Percentiles rank a stretch among this genome's conserved stretches.
phyloP scores from a whole-genome alignment of 2,888 invertebrate genomes.

The Mongoloraphidia duomilia region DNA sequence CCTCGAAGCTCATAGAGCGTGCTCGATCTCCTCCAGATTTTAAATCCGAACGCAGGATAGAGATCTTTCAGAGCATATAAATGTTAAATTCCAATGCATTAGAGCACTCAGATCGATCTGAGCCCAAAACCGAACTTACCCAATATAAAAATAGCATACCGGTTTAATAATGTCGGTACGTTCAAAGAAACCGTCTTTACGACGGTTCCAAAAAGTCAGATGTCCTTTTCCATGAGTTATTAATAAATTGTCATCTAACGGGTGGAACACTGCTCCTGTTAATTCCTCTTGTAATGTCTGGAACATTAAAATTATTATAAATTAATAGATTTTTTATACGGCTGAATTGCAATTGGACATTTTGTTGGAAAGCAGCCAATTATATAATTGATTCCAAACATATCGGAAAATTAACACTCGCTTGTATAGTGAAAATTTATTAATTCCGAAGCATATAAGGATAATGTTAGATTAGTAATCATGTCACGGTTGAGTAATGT shows the following conservation, averaged over 20 bases:
- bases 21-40: too few relatives aligned
- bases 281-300: slow-evolving; percentile 82
- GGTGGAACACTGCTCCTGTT: slow-evolving; percentile 81
- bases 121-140: too few relatives aligned
- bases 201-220: slow-evolving; percentile 81
- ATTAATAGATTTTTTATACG: not conserved
- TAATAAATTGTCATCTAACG: slow-evolving; percentile 77
- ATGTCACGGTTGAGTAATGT: too few relatives aligned
- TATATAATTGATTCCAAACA: not conserved
- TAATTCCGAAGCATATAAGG: too few relatives aligned
- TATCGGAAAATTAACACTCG: not conserved
- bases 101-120: too few relatives aligned
- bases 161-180: slow-evolving; percentile 79
- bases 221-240: slow-evolving; percentile 87
- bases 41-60: too few relatives aligned
- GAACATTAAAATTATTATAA: slow-evolving; percentile 13
- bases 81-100: too few relatives aligned
- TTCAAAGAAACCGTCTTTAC: slow-evolving; percentile 83
- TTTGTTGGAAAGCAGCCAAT: too few relatives aligned
- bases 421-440: not conserved
- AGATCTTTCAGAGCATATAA: too few relatives aligned
- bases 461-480: too few relatives aligned
- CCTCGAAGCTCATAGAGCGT: too few relatives aligned
- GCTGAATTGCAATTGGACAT: not conserved
- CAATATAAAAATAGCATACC: slow-evolving; percentile 28